A percentile compares a stretch with the other conserved stretches of the same genome.
These are phyloP conservation scores for Osmerus eperlanus DNA, from an alignment of 2,113 vertebrate species.

Conservation along the genomic window DNA sequence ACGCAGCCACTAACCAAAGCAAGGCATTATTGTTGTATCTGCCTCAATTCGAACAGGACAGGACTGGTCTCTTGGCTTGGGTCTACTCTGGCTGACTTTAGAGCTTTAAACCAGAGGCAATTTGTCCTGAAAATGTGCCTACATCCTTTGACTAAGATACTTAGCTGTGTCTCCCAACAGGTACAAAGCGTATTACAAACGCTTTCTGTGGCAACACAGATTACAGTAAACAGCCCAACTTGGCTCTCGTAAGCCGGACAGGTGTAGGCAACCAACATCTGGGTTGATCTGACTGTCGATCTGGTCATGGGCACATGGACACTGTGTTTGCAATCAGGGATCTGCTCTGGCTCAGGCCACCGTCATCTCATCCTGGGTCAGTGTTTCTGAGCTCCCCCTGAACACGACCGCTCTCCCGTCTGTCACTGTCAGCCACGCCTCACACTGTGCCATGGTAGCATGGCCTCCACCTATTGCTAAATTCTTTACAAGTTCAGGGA, in stretches of 20 bases:
- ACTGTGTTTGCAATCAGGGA: no score
- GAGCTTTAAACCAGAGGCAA: neutral
- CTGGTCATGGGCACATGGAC: no score
- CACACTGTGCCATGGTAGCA: no score
- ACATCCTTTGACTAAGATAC: slow-evolving; percentile 13
- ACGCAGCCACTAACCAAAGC: no score
- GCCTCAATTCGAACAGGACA: neutral
- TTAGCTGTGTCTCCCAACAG: neutral
- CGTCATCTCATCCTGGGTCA: no score
- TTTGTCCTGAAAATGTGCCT: neutral
- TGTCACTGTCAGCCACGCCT: no score
- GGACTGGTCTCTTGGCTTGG: neutral
- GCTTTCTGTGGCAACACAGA: slow-evolving; percentile 5
- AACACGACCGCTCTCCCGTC: slow-evolving; percentile 19
- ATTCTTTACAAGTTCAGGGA: slow-evolving; percentile 37
- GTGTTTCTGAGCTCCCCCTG: slow-evolving; percentile 9
- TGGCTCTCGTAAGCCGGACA: no score
- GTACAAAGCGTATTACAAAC: neutral
- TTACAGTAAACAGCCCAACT: slow-evolving; percentile 1
- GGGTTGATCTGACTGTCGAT: no score
- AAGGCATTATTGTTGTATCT: no score
- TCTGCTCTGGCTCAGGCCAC: no score
- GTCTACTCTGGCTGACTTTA: neutral
- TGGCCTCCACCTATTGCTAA: slow-evolving; percentile 12
- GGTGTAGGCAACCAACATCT: no score